Conservation (phyloP, 2,113 vertebrate genomes). For the Scortum barcoo region DNA sequence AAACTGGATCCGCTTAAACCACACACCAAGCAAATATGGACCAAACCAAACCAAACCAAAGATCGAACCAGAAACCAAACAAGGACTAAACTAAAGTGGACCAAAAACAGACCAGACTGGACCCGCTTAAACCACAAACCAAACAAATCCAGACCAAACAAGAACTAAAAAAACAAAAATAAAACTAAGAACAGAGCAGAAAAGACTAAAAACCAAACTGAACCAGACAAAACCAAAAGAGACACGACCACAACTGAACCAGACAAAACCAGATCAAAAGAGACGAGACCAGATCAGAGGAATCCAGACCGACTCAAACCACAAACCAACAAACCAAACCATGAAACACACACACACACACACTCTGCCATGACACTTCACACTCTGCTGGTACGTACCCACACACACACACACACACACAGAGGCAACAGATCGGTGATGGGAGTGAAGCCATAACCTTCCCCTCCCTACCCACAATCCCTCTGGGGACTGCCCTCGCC, state of each 20-base stretch:
- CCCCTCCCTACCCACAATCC: slow-evolving; percentile 73
- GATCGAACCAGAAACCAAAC: too few species aligned
- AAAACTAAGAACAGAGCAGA: too few species aligned
- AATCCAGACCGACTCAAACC: background rate
- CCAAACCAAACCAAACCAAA: background rate
- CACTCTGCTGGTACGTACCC: slow-evolving; percentile 10
- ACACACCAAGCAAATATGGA: background rate
- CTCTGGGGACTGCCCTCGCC: slow-evolving; percentile 66
- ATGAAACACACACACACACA: background rate
- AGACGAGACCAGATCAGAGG: background rate
- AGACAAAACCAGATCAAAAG: background rate
- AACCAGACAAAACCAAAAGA: background rate
- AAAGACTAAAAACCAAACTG: background rate
- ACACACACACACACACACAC: slow-evolving; percentile 40
- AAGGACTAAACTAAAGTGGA: too few species aligned
- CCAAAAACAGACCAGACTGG: too few species aligned
- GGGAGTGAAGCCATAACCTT: slow-evolving; percentile 71
- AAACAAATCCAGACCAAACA: too few species aligned
- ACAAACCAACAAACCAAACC: background rate
- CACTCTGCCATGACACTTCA: background rate
- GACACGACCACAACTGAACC: background rate
- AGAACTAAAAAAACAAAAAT: too few species aligned
- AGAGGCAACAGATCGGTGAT: slow-evolving; percentile 63
- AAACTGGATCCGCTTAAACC: background rate
- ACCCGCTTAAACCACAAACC: too few species aligned